A percentile compares a stretch with the other conserved stretches of the same genome.
Evolutionary conservation across 2,888 invertebrate genomes (phyloP).

Genomic region (Bembecia ichneumoniformis): DNA sequence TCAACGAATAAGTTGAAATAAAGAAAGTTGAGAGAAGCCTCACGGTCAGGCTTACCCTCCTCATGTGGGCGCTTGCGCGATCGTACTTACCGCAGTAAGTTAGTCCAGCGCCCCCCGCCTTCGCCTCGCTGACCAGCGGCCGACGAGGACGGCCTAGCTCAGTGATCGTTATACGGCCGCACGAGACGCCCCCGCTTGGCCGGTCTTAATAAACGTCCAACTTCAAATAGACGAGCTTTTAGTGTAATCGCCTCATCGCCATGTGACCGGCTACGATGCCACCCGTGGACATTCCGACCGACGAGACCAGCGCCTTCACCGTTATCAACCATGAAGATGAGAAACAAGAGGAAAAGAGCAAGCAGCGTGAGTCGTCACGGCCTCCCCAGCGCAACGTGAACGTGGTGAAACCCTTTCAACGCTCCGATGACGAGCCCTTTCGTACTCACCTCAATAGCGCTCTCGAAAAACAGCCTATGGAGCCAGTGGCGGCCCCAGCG

Average conservation of each 20-base stretch:
- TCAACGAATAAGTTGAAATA: background rate
- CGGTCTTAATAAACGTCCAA: too few species aligned
- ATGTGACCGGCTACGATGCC: constrained; percentile 37
- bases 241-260: constrained; percentile 1
- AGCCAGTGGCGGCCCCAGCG: constrained; percentile 5
- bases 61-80: constrained; percentile 42
- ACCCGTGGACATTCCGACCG: constrained; percentile 27
- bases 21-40: background rate
- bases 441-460: constrained; percentile 4
- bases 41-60: constrained; percentile 15
- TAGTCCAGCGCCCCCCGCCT: constrained; percentile 6
- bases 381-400: constrained; percentile 30
- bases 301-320: constrained; percentile 39
- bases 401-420: constrained; percentile 47
- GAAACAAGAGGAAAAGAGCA: constrained; percentile 2
- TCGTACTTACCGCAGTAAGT: constrained; percentile 21
- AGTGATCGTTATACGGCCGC: constrained; percentile 7
- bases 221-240: too few species aligned
- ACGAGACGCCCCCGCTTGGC: constrained; percentile 9
- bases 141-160: constrained; percentile 7
- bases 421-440: constrained; percentile 18
- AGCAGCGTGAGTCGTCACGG: background rate
- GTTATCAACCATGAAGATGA: constrained; percentile 30
- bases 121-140: constrained; percentile 21
- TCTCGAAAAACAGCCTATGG: constrained; percentile 7